phyloP scores from a whole-genome alignment of 2,888 invertebrate species.

The Chouioia cunea region DNA sequence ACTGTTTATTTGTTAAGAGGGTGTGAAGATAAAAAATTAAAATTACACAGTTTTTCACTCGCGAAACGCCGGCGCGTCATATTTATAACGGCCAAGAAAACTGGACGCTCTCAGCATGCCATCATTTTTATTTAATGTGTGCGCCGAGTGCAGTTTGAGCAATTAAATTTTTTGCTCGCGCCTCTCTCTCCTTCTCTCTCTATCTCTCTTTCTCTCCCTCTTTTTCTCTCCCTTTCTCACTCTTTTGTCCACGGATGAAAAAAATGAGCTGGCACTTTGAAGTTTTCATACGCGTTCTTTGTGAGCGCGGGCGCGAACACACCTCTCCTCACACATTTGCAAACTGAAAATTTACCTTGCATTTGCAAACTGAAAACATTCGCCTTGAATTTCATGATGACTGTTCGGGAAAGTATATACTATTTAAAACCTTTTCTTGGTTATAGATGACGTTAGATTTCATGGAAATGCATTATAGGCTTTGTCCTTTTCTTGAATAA shows the following conservation, averaged over 20 bases:
- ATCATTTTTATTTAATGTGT: slow-evolving; percentile 44
- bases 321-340: slow-evolving; percentile 16
- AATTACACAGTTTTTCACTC: slow-evolving; percentile 31
- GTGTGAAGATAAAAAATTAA: slow-evolving; percentile 31
- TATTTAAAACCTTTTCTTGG: not conserved
- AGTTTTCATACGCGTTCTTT: slow-evolving; percentile 40
- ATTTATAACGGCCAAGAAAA: slow-evolving; percentile 36
- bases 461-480: not conserved
- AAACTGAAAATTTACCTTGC: slow-evolving; percentile 37
- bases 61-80: slow-evolving; percentile 24
- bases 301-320: slow-evolving; percentile 19
- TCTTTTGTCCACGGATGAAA: not conserved
- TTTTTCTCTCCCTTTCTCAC: slow-evolving; percentile 1
- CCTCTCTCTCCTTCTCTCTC: slow-evolving; percentile 12
- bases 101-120: slow-evolving; percentile 16
- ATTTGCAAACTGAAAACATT: slow-evolving; percentile 30
- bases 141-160: slow-evolving; percentile 28
- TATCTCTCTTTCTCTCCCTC: not conserved
- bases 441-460: slow-evolving; percentile 15
- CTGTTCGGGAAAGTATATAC: not conserved
- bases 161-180: slow-evolving; percentile 45
- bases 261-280: slow-evolving; percentile 44
- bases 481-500: not conserved
- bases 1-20: slow-evolving; percentile 16
- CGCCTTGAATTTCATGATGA: slow-evolving; percentile 28